Percentiles rank a stretch among this genome's conserved stretches.
Conservation (phyloP, 1,140 invertebrate species). For the Wiebesia pumilae region DNA sequence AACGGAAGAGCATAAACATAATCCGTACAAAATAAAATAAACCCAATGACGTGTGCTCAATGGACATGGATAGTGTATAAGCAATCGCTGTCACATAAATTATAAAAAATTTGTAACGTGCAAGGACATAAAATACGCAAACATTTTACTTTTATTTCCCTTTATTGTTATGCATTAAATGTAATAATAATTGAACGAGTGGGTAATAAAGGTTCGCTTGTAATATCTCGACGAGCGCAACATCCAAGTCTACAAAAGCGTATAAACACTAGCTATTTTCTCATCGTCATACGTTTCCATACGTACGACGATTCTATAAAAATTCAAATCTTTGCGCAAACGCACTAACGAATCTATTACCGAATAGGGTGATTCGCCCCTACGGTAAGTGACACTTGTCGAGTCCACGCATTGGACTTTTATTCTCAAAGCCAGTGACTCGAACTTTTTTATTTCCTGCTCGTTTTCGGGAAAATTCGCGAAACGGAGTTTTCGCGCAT, state of each 20-base stretch:
- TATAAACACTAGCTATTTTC: too few species aligned
- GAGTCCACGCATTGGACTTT: not conserved
- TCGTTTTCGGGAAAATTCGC: too few species aligned
- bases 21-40: too few species aligned
- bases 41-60: too few species aligned
- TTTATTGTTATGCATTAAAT: not conserved
- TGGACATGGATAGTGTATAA: too few species aligned
- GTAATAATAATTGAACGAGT: too few species aligned
- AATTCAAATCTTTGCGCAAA: not conserved
- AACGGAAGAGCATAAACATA: too few species aligned
- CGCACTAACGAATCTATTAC: not conserved
- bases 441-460: conserved; percentile 7
- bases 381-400: not conserved
- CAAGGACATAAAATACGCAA: not conserved
- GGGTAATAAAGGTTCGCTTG: too few species aligned
- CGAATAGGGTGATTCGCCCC: not conserved
- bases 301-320: not conserved
- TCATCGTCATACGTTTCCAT: too few species aligned
- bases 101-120: not conserved
- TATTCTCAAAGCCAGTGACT: conserved; percentile 23
- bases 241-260: too few species aligned
- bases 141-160: not conserved
- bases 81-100: not conserved
- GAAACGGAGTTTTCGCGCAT: not conserved
- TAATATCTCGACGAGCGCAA: too few species aligned